Evolutionary conservation across 2,888 invertebrate species (phyloP).

Genomic region (Heliconius aoede): DNA sequence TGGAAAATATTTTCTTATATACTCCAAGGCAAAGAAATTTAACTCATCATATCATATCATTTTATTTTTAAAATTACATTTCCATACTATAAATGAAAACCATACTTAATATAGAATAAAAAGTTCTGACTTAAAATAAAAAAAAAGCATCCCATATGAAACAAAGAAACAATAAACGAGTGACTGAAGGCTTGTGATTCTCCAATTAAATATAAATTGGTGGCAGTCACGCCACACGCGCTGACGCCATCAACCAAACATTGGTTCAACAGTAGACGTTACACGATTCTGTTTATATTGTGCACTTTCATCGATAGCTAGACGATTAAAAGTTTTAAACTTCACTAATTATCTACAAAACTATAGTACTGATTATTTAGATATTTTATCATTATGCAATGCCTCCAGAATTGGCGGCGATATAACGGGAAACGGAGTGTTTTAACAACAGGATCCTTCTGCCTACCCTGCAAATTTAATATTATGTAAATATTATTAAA

Average conservation of each 20-base stretch:
- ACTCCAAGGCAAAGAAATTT: too few species aligned
- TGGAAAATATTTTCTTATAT: too few species aligned
- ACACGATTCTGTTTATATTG: conserved; percentile 26
- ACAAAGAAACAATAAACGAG: conserved; percentile 26
- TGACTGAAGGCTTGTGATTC: conserved; percentile 49
- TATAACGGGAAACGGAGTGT: background rate
- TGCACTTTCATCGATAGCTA: conserved; percentile 7
- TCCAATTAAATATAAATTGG: conserved; percentile 55
- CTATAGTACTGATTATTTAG: background rate
- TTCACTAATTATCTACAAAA: background rate
- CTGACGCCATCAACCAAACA: conserved; percentile 28
- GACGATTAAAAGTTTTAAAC: conserved; percentile 8
- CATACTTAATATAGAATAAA: background rate
- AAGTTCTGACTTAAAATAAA: background rate
- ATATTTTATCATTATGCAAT: background rate
- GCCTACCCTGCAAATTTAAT: background rate
- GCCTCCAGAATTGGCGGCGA: background rate
- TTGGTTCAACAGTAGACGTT: conserved; percentile 20
- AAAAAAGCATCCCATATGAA: conserved; percentile 23
- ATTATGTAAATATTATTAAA: too few species aligned
- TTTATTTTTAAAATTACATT: too few species aligned
- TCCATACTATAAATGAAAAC: background rate
- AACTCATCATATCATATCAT: too few species aligned
- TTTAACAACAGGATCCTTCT: background rate
- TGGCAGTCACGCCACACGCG: conserved; percentile 46